Conservation (phyloP, 2,888 invertebrate species). For the Bhutanitis thaidina region DNA sequence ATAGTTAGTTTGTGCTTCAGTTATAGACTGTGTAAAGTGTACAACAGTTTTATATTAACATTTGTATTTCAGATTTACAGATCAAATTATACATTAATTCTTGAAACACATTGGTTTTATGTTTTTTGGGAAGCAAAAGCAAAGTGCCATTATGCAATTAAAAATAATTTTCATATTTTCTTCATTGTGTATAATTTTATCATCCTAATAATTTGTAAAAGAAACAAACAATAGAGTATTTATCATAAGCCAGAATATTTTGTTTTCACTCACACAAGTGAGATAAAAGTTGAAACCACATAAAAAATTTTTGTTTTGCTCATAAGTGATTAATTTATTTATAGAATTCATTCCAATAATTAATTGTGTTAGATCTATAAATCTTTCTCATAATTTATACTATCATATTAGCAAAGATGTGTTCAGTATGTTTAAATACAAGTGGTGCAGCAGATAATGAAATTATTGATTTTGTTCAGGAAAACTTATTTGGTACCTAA, state of each 20-base stretch:
- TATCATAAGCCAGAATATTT: no score
- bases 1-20: conserved; percentile 53
- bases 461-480: neutral
- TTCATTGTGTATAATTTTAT: neutral
- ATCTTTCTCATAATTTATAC: neutral
- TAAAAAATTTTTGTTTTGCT: neutral
- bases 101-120: conserved; percentile 40
- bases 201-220: neutral
- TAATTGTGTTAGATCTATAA: neutral
- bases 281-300: neutral
- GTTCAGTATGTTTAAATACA: neutral
- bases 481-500: no score
- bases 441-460: neutral
- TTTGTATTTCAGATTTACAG: conserved; percentile 49
- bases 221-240: no score
- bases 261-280: no score
- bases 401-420: neutral
- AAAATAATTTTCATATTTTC: neutral
- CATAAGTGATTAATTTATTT: conserved; percentile 4
- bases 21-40: conserved; percentile 57
- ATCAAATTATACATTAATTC: conserved; percentile 45
- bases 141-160: conserved; percentile 36
- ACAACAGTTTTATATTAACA: conserved; percentile 55
- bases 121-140: conserved; percentile 34
- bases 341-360: conserved; percentile 15